phyloP scores from a whole-genome alignment of 2,797 vertebrate genomes.

The Acropternis orthonyx region DNA sequence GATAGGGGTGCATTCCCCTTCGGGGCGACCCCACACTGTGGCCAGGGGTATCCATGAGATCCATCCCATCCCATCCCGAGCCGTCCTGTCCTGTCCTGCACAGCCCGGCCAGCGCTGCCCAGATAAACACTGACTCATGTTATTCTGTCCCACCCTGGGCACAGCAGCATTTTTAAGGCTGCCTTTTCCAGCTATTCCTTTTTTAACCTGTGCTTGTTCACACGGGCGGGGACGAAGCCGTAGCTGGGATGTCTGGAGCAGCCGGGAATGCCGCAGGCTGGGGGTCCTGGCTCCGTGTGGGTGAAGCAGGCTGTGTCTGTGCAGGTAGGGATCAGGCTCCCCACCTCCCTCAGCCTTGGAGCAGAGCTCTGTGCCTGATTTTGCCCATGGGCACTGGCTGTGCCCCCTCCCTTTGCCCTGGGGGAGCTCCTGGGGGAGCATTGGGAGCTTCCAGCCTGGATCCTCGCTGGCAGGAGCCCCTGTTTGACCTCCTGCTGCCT shows the following conservation, averaged over 20 bases:
- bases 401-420: background rate
- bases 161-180: conserved; percentile 27
- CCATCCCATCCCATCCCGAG: background rate
- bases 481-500: background rate
- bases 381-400: background rate
- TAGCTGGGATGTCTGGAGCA: background rate
- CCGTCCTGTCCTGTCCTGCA: background rate
- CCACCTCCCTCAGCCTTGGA: rapidly evolving
- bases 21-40: background rate
- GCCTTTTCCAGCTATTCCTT: conserved; percentile 20
- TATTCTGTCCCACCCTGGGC: conserved; percentile 60
- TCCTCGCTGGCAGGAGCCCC: rapidly evolving
- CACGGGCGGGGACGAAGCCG: background rate
- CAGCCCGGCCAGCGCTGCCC: background rate
- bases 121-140: conserved; percentile 66
- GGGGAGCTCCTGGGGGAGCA: background rate
- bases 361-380: background rate
- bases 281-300: rapidly evolving
- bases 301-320: background rate
- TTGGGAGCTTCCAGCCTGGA: background rate
- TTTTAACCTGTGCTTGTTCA: background rate
- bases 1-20: rapidly evolving
- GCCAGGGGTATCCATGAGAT: rapidly evolving
- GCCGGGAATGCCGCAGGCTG: background rate
- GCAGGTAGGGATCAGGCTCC: background rate